phyloP scores from a whole-genome alignment of 2,113 vertebrate genomes.

The Thalassarche chlororhynchos region DNA sequence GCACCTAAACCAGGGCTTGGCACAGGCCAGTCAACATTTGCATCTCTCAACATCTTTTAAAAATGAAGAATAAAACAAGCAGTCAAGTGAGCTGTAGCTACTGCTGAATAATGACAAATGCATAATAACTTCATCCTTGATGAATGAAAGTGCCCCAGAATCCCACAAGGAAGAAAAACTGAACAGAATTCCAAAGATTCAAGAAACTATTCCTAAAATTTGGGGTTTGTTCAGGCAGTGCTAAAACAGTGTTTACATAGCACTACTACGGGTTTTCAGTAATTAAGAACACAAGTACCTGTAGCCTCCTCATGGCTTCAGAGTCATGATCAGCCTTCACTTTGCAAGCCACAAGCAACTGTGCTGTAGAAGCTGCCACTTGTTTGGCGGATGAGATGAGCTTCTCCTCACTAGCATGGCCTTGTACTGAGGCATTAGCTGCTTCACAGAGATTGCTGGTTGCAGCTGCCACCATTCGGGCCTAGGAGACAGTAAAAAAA shows the following conservation, averaged over 20 bases:
- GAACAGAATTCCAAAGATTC: not conserved
- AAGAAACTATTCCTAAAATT: not conserved
- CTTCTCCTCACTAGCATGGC: constrained; percentile 97
- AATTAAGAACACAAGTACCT: constrained; percentile 76
- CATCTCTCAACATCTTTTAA: not conserved
- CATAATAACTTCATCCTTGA: not conserved
- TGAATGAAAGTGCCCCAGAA: not conserved
- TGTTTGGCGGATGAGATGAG: constrained; percentile 98
- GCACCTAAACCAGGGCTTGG: not conserved
- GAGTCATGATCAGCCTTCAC: constrained; percentile 97
- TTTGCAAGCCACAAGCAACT: constrained; percentile 97
- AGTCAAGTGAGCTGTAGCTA: not conserved
- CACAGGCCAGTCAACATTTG: not conserved
- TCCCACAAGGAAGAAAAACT: not conserved
- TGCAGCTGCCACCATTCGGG: constrained; percentile 95
- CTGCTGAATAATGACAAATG: not conserved
- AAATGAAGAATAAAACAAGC: not conserved
- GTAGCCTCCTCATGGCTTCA: constrained; percentile 95
- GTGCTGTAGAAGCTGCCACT: constrained; percentile 96
- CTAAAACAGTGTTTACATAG: not conserved
- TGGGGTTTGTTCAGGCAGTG: not conserved
- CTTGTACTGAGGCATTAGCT: constrained; percentile 96
- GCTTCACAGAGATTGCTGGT: constrained; percentile 97
- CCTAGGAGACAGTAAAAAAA: constrained; percentile 73
- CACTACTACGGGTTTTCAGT: not conserved